These are phyloP conservation scores for Sinocyclocheilus grahami DNA, from an alignment of 2,113 vertebrate genomes.

Conservation along the genomic window DNA sequence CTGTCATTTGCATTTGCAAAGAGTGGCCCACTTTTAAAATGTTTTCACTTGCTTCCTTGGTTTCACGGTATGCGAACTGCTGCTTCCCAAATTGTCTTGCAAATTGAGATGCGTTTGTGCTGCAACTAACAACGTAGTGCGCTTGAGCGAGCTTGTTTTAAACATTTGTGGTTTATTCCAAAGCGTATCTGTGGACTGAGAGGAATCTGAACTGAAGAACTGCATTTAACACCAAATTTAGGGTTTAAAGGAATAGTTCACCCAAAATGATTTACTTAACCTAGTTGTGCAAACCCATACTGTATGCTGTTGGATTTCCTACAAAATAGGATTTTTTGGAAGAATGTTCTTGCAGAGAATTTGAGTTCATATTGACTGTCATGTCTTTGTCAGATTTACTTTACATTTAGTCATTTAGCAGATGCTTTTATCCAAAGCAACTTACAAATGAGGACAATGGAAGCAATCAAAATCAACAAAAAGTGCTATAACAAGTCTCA, in stretches of 20 bases:
- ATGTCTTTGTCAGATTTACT: too few relatives aligned
- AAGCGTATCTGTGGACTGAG: not conserved
- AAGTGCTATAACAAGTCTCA: too few relatives aligned
- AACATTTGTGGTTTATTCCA: not conserved
- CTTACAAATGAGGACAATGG: too few relatives aligned
- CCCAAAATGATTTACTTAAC: not conserved
- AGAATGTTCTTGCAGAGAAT: not conserved
- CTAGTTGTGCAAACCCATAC: not conserved
- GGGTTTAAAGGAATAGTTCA: not conserved
- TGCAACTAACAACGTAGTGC: not conserved
- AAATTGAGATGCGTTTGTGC: not conserved
- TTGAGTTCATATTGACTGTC: not conserved
- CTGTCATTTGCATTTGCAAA: slow-evolving; percentile 38
- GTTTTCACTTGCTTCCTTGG: slow-evolving; percentile 24
- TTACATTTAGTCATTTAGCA: too few relatives aligned
- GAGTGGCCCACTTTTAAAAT: slow-evolving; percentile 23
- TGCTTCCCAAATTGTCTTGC: slow-evolving; percentile 17
- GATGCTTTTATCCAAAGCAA: too few relatives aligned
- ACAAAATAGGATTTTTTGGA: not conserved
- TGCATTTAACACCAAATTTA: not conserved
- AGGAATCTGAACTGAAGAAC: not conserved
- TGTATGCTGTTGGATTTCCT: too few relatives aligned
- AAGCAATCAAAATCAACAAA: too few relatives aligned
- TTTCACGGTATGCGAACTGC: not conserved
- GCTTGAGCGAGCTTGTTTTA: not conserved